phyloP scores from a whole-genome alignment of 2,888 invertebrate genomes.

The Tachina fera region DNA sequence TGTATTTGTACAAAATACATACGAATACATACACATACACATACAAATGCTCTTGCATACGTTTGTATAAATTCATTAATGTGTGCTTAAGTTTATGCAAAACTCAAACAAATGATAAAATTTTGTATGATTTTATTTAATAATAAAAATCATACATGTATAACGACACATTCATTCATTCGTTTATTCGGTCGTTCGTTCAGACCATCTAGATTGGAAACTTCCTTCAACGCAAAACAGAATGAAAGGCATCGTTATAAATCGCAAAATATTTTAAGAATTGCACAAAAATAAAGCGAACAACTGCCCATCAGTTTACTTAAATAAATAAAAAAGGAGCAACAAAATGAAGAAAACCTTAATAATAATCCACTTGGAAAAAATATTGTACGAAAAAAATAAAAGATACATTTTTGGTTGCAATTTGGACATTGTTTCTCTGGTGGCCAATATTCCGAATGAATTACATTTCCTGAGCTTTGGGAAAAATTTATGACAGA shows the following conservation, averaged over 20 bases:
- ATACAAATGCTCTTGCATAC: neutral
- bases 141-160: constrained; percentile 69
- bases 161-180: constrained; percentile 51
- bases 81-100: constrained; percentile 39
- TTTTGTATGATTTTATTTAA: constrained; percentile 64
- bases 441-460: constrained; percentile 57
- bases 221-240: constrained; percentile 14
- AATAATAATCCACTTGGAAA: constrained; percentile 40
- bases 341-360: constrained; percentile 20
- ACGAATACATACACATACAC: too few relatives aligned
- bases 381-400: constrained; percentile 1
- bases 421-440: constrained; percentile 57
- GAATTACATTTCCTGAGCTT: constrained; percentile 48
- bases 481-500: constrained; percentile 8
- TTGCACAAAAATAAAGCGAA: constrained; percentile 28
- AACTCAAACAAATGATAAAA: constrained; percentile 55
- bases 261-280: constrained; percentile 32
- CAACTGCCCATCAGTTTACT: constrained; percentile 52
- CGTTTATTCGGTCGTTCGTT: constrained; percentile 27
- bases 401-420: constrained; percentile 46
- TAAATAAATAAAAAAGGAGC: constrained; percentile 28
- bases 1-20: neutral
- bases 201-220: constrained; percentile 22
- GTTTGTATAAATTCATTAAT: constrained; percentile 24
- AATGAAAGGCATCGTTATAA: constrained; percentile 36